phyloP scores from a whole-genome alignment of 2,888 invertebrate species.

The Drosophila anceps region DNA sequence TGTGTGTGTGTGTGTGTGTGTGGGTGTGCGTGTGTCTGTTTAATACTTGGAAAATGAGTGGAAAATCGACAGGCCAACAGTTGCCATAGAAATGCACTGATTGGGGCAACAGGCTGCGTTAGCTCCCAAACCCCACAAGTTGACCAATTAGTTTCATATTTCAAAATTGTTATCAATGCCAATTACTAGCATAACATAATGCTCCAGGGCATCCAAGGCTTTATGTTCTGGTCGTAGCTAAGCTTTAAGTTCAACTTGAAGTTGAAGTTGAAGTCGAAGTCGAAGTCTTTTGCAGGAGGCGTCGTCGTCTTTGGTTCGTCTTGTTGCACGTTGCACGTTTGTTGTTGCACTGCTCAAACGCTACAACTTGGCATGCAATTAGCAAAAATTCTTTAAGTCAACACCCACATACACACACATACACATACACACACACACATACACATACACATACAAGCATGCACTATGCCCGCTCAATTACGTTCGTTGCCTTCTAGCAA shows the following conservation, averaged over 20 bases:
- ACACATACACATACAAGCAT: conserved; percentile 33
- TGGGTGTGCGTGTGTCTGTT: neutral
- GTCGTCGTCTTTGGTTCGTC: conserved; percentile 4
- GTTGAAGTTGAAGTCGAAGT: conserved; percentile 14
- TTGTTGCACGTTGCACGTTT: conserved; percentile 38
- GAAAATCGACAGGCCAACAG: conserved; percentile 14
- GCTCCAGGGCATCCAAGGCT: neutral
- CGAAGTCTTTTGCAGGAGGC: neutral
- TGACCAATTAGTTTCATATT: conserved; percentile 63
- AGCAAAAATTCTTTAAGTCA: conserved; percentile 37
- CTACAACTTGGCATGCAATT: conserved; percentile 53
- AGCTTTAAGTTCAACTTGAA: conserved; percentile 7
- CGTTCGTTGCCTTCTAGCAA: conserved; percentile 39
- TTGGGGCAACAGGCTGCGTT: conserved; percentile 15
- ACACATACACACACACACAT: conserved; percentile 17
- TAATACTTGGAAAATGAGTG: conserved; percentile 9
- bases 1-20: conserved; percentile 17
- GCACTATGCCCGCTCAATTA: conserved; percentile 53
- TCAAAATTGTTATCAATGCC: conserved; percentile 46
- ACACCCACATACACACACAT: conserved; percentile 20
- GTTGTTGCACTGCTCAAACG: conserved; percentile 30
- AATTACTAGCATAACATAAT: conserved; percentile 40
- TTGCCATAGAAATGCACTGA: conserved; percentile 57
- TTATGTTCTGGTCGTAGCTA: neutral
- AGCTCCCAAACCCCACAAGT: conserved; percentile 14